phyloP scores from a whole-genome alignment of 2,113 vertebrate species.

The Amazona vittata region DNA sequence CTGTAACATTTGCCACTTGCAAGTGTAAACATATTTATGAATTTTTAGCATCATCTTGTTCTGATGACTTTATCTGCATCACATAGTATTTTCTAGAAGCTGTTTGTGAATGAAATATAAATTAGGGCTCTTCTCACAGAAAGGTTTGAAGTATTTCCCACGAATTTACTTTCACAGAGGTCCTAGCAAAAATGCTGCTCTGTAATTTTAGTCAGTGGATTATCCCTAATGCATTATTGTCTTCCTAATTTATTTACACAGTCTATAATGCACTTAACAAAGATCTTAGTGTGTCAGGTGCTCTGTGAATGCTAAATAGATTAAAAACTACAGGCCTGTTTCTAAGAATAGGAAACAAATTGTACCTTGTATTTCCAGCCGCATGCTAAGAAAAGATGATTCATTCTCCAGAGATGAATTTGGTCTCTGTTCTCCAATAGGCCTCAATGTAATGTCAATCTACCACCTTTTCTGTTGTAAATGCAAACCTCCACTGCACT shows the following conservation, averaged over 20 bases:
- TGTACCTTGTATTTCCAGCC: background rate
- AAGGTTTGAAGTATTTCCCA: background rate
- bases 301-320: background rate
- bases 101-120: slow-evolving; percentile 13
- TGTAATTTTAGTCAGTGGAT: background rate
- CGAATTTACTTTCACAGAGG: background rate
- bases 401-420: background rate
- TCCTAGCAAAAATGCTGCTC: background rate
- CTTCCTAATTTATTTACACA: slow-evolving; percentile 8
- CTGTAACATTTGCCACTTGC: slow-evolving; percentile 61
- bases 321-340: background rate
- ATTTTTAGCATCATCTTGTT: slow-evolving; percentile 51
- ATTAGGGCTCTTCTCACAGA: background rate
- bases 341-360: background rate
- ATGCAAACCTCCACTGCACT: background rate
- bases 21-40: slow-evolving; percentile 61
- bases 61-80: background rate
- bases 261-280: background rate
- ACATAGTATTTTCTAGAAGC: background rate
- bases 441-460: background rate
- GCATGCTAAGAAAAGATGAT: background rate
- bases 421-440: background rate
- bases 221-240: background rate
- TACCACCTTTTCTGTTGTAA: background rate
- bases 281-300: background rate